Conservation (phyloP, 23 tunicate genomes). For the Phallusia fumigata region DNA sequence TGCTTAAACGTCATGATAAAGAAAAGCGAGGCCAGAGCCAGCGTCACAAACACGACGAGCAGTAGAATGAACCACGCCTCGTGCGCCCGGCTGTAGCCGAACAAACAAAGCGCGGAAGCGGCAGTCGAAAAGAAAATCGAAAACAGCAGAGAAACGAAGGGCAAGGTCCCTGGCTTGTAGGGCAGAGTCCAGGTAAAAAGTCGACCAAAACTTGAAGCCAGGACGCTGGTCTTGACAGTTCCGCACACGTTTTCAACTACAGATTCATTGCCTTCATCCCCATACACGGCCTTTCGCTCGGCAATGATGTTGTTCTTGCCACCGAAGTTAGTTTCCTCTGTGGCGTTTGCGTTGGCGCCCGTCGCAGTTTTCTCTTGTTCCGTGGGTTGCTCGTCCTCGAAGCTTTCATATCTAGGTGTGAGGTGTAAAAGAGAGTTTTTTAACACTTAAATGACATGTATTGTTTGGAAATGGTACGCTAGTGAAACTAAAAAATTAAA, state of each 20-base stretch:
- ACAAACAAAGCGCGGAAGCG: conserved; percentile 26
- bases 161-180: conserved; percentile 48
- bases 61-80: conserved; percentile 53
- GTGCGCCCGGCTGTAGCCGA: not conserved
- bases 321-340: not conserved
- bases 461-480: too few species aligned
- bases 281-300: not conserved
- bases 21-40: conserved; percentile 12
- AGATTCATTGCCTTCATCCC: not conserved
- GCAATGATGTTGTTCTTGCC: not conserved
- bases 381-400: conserved; percentile 4
- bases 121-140: conserved; percentile 34
- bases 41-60: conserved; percentile 24
- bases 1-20: conserved; percentile 38
- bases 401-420: conserved; percentile 11
- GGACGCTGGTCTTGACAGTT: conserved; percentile 41
- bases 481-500: too few species aligned
- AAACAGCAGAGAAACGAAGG: conserved; percentile 22
- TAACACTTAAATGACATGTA: too few species aligned
- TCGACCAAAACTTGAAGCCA: conserved; percentile 40
- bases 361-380: not conserved
- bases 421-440: too few species aligned
- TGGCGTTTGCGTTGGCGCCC: conserved; percentile 5
- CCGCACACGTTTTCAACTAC: conserved; percentile 32
- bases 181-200: conserved; percentile 38